Base-by-base conservation (phyloP, 2,888 invertebrate genomes). In the Platycnemis pennipes region DNA sequence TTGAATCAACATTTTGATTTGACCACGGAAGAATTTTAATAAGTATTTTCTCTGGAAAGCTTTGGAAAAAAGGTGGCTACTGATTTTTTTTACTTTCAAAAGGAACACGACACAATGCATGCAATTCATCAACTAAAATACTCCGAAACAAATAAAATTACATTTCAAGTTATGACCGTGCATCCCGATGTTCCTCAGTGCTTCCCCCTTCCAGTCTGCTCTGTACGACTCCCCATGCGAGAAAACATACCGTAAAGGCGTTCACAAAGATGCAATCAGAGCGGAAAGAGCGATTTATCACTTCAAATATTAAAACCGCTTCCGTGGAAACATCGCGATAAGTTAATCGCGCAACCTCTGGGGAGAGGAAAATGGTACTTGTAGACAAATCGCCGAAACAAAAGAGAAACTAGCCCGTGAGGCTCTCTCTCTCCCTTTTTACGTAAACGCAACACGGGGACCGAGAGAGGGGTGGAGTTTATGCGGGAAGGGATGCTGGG, bases 331-430 rank as follows among this genome's bases (percentile, higher is more conserved):
- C 56, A 91, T 91, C 63, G 44, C 69, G 26, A 63, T 44, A 44
- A 45, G 42, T 91, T 91, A 44, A 91, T 69, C 89, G 89, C 42
- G 13, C 11, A 1, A 8, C 77, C 37, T 56, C 56, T 42, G 2
- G 22, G 56, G 5, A 26, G 42, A 42, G 63, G 45, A 19, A 69
- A 42, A 53, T 44, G 44, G 63, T 53, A 63, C 44, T 91, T 69
- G 91, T 91, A 69, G 63, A 91, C 91, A 91, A 91, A 91, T 69
- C 44, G 63, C 44, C 13, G 63, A 69, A 42, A 56, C 89, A 56
- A 87, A 87, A 87, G 89, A 89, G n/a, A n/a, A 37, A 77, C 77
- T 77, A 77, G 77, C 31, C 31, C 31, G 69, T 7, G 77, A 37
- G 77, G 16, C 31, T 19, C 49, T 63, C 26, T 56, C 42, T 89